Percentiles rank a stretch among this genome's conserved stretches.
Conservation (phyloP, 2,113 vertebrate species). For the Alligator sinensis region DNA sequence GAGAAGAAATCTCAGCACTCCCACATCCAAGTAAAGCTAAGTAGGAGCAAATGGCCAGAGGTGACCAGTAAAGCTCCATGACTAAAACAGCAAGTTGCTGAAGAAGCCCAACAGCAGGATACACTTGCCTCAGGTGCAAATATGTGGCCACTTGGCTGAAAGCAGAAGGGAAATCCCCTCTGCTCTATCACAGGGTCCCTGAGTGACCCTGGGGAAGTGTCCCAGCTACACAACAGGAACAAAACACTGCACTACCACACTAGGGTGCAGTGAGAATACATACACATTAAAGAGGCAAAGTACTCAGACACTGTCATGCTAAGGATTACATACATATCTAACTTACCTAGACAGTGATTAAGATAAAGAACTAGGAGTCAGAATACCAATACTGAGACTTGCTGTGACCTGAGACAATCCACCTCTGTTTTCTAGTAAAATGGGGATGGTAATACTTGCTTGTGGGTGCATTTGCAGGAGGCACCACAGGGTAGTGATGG, state of each 20-base stretch:
- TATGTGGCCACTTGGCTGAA: background rate
- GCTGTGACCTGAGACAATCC: background rate
- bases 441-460: rapidly evolving
- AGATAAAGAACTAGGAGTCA: background rate
- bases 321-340: background rate
- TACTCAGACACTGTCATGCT: background rate
- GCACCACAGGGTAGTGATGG: no score
- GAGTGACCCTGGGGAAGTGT: background rate
- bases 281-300: background rate
- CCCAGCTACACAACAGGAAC: background rate
- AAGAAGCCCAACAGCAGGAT: background rate
- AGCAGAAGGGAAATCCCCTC: background rate
- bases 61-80: background rate
- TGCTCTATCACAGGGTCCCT: background rate
- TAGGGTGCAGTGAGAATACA: background rate
- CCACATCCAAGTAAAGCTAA: background rate
- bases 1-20: background rate
- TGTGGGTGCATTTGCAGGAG: no score
- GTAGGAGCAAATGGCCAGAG: background rate
- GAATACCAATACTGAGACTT: background rate
- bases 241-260: background rate
- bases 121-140: background rate
- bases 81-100: background rate
- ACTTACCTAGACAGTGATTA: background rate
- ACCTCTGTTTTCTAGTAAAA: background rate